These are phyloP conservation scores for Exocentrus adspersus DNA, from an alignment of 2,888 invertebrate genomes.

Conservation along the genomic window DNA sequence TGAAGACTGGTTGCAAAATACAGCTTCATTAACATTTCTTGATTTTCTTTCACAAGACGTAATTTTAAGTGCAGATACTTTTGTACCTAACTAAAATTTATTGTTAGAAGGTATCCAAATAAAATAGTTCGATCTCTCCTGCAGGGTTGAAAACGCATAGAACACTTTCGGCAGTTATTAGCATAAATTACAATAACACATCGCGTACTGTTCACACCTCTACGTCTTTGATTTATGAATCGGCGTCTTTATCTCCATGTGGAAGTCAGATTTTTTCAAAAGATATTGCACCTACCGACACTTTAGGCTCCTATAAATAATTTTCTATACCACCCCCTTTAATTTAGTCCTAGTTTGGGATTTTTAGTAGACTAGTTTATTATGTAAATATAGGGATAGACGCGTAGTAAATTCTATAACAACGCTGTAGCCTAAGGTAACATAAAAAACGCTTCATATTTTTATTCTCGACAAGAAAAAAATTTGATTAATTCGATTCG, in stretches of 20 bases:
- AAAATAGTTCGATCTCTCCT: no score
- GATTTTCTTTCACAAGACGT: no score
- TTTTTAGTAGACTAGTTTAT: slow-evolving; percentile 2
- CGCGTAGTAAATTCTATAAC: background rate
- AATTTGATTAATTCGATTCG: background rate
- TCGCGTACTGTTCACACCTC: slow-evolving; percentile 51
- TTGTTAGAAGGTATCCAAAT: no score
- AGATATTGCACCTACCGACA: slow-evolving; percentile 59
- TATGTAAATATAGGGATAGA: slow-evolving; percentile 16
- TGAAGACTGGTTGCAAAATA: no score
- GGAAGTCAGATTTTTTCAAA: slow-evolving; percentile 57
- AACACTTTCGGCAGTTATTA: slow-evolving; percentile 5
- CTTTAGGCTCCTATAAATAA: slow-evolving; percentile 58
- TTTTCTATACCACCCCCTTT: slow-evolving; percentile 41
- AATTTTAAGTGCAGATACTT: no score
- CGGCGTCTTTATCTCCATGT: slow-evolving; percentile 59
- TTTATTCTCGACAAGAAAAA: background rate
- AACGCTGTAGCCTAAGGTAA: background rate
- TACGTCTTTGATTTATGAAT: slow-evolving; percentile 56
- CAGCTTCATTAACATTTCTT: no score
- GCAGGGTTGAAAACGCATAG: background rate
- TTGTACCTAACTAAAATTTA: no score
- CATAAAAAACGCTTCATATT: no score
- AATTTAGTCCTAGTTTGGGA: slow-evolving; percentile 24
- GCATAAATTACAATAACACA: slow-evolving; percentile 10